Percentiles rank a stretch among this genome's conserved stretches.
These are phyloP conservation scores for Peucedramus taeniatus DNA, from an alignment of 2,113 vertebrate species.

Conservation along the genomic window DNA sequence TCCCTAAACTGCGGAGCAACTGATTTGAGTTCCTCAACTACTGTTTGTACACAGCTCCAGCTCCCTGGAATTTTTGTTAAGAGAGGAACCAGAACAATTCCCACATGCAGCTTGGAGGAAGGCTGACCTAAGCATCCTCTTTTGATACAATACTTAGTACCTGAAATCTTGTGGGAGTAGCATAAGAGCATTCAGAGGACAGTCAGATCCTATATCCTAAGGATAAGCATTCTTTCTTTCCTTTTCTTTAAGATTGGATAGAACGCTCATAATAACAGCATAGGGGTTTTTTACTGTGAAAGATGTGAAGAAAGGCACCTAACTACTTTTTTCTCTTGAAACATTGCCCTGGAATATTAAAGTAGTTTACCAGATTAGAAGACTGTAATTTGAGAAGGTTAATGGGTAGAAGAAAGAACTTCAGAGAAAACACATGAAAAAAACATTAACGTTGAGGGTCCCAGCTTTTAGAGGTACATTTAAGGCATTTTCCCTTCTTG, in stretches of 20 bases:
- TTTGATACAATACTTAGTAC: background rate
- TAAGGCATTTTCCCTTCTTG: background rate
- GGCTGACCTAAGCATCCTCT: background rate
- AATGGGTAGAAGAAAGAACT: background rate
- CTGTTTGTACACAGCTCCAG: background rate
- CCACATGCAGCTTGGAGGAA: background rate
- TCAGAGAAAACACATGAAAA: background rate
- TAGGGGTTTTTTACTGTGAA: accelerated
- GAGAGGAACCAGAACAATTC: background rate
- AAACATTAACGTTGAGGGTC: background rate
- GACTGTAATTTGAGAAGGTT: background rate
- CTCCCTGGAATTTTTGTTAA: background rate
- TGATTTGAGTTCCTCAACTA: background rate
- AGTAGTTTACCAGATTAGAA: background rate
- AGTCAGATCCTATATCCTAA: background rate
- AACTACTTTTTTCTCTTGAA: background rate
- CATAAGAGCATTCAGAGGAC: background rate
- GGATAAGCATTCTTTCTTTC: background rate
- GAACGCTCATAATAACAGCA: background rate
- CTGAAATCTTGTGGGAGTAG: background rate
- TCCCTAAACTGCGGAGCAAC: background rate
- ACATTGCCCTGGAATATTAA: background rate
- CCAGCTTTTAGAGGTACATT: background rate
- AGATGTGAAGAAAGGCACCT: background rate
- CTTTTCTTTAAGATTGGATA: background rate